Evolutionary conservation across 2,113 vertebrate genomes (phyloP).

Genomic region (Muscicapa adusta): DNA sequence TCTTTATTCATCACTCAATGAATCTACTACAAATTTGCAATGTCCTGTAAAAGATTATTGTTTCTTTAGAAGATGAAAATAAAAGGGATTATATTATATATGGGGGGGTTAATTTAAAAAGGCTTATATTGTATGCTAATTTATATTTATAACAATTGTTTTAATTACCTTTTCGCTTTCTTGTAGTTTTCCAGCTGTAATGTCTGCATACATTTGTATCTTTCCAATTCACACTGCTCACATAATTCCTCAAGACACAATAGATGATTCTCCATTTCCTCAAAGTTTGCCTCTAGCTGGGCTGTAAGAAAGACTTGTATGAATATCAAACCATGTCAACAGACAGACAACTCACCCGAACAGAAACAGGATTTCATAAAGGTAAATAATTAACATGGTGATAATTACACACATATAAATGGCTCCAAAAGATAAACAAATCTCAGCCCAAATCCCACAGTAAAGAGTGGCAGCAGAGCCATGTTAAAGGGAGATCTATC

Average conservation of each 20-base stretch:
- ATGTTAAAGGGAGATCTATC: accelerated
- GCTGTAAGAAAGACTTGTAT: slow-evolving; percentile 72
- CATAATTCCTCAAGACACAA: slow-evolving; percentile 87
- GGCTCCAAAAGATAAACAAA: neutral
- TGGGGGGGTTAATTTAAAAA: neutral
- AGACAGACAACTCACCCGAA: neutral
- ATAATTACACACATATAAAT: neutral
- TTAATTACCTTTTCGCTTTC: slow-evolving; percentile 87
- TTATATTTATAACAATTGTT: neutral
- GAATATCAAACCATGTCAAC: neutral
- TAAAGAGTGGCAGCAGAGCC: neutral
- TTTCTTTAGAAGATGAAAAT: neutral
- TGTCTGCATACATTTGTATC: slow-evolving; percentile 77
- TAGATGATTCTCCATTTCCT: slow-evolving; percentile 88
- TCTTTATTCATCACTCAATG: neutral
- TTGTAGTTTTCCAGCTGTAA: slow-evolving; percentile 86
- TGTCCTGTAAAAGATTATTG: neutral
- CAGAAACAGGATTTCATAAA: neutral
- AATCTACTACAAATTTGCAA: neutral
- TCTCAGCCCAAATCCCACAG: neutral
- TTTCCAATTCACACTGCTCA: slow-evolving; percentile 87
- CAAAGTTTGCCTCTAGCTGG: slow-evolving; percentile 87
- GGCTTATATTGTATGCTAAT: neutral
- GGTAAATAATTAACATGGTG: neutral
- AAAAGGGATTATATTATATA: neutral